Percentiles rank a stretch among this genome's conserved stretches.
phyloP scores from a whole-genome alignment of 2,888 invertebrate genomes.

The Mimachlamys varia region DNA sequence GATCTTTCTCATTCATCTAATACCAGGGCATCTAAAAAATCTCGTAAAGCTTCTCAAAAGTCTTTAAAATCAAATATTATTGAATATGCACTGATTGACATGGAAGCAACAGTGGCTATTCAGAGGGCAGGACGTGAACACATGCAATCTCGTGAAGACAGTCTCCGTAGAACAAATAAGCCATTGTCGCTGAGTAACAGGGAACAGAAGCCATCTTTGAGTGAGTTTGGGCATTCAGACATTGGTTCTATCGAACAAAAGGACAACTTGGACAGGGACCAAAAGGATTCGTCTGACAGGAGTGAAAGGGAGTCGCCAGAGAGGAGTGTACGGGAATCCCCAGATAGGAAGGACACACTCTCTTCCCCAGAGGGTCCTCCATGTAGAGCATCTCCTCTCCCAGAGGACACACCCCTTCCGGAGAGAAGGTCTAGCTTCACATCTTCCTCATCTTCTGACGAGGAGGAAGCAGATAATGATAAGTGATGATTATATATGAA shows the following conservation, averaged over 20 bases:
- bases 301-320: not conserved
- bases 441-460: not conserved
- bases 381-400: not conserved
- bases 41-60: conserved; percentile 54
- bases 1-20: conserved; percentile 68
- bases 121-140: conserved; percentile 78
- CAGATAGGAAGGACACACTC: conserved; percentile 1
- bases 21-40: conserved; percentile 54
- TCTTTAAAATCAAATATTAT: conserved; percentile 64
- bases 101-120: conserved; percentile 79
- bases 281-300: conserved; percentile 37
- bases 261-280: not conserved
- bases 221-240: conserved; percentile 29
- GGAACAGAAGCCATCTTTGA: conserved; percentile 10
- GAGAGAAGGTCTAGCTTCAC: not conserved
- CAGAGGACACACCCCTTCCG: not conserved
- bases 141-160: conserved; percentile 77
- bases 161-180: conserved; percentile 58
- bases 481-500: not conserved
- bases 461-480: not conserved
- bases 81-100: conserved; percentile 80
- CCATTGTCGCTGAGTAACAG: conserved; percentile 44
- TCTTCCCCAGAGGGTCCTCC: not conserved
- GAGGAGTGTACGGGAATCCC: not conserved
- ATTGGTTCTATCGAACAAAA: not conserved